Evolutionary conservation across 2,113 vertebrate genomes (phyloP), one percentile per base, ranked within the genome.

Genomic region (Plectropomus leopardus): DNA sequence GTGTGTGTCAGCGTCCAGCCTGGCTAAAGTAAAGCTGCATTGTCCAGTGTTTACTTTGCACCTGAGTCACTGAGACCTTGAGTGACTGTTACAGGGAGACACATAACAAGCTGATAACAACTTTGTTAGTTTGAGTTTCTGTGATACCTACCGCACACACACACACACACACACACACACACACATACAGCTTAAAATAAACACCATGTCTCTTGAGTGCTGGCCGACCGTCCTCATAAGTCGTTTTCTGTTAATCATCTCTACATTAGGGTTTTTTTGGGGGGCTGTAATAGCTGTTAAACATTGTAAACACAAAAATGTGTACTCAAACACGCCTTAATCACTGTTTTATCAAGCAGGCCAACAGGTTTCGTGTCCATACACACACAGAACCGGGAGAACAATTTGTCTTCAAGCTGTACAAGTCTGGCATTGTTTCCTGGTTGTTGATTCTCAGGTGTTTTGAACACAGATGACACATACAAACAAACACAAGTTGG

Each of bases 51-150:
- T 84, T 63, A 45, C 51, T 69, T 17, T 58, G 53, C 30, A 71
- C 53, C 57, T 67, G 24, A 51, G 69, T 84, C 77, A 87, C 53
- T 57, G 61, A 80, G 83, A 83, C 80, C 78, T 86, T 77, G 70
- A 88, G 53, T 26, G 51, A 64, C 80, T 80, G 72, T 63, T 45
- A 53, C 72, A 81, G 69, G 34, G 34, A 3, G 34, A 48, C 75
- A 65, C 36, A 26, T 17, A 86, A 54, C 65, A 15, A 44, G 23
- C 34, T 55, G 88, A 90, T 90, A 91, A 83, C 71, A 60, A n/a
- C 7, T 51, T 57, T 53, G 69, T 78, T 71, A 34, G 63, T 90
- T 83, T 84, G 83, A 82, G 84, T 91, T 90, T 92, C 88, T 86
- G 86, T 67, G 87, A 87, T 85, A 87, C 75, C 26, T 47, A 6